phyloP scores from a whole-genome alignment of 53 echinoderm and acorn worm species.

The Echinometra lucunter region DNA sequence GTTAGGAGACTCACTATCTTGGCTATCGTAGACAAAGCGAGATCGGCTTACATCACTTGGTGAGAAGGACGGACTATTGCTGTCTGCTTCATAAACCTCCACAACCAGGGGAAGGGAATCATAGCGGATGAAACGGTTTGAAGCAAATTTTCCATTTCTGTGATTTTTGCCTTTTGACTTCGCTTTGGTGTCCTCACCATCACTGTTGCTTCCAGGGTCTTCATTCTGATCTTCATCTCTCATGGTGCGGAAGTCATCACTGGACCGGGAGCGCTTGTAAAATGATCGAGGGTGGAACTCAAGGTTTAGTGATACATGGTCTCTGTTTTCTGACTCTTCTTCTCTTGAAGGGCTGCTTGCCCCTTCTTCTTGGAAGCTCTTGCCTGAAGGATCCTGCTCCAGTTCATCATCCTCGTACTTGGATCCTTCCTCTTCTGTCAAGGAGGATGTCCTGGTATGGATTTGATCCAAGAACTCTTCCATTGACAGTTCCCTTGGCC shows the following conservation, averaged over 20 bases:
- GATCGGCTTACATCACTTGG: conserved; percentile 73
- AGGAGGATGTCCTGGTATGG: conserved; percentile 52
- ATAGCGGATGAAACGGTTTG: conserved; percentile 94
- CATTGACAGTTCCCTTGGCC: conserved; percentile 70
- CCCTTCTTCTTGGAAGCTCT: conserved; percentile 63
- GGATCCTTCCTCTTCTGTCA: conserved; percentile 61
- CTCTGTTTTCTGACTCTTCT: conserved; percentile 71
- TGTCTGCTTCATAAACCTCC: conserved; percentile 94
- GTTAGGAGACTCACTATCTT: conserved; percentile 80
- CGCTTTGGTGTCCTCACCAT: conserved; percentile 66
- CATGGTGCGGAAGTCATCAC: conserved; percentile 77
- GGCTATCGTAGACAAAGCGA: conserved; percentile 78
- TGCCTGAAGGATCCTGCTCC: conserved; percentile 48
- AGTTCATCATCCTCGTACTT: conserved; percentile 59
- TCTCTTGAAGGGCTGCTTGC: conserved; percentile 39
- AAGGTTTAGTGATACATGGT: conserved; percentile 57
- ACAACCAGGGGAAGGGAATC: conserved; percentile 97
- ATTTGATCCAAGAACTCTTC: conserved; percentile 75
- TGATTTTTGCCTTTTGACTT: conserved; percentile 72
- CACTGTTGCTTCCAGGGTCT: conserved; percentile 63
- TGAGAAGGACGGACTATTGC: conserved; percentile 81
- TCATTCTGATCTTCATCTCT: conserved; percentile 60
- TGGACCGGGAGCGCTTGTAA: conserved; percentile 82
- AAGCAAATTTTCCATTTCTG: conserved; percentile 75
- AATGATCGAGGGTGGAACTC: conserved; percentile 52